These are phyloP conservation scores for Ifrita kowaldi DNA, from an alignment of 2,113 vertebrate genomes.

Conservation along the genomic window DNA sequence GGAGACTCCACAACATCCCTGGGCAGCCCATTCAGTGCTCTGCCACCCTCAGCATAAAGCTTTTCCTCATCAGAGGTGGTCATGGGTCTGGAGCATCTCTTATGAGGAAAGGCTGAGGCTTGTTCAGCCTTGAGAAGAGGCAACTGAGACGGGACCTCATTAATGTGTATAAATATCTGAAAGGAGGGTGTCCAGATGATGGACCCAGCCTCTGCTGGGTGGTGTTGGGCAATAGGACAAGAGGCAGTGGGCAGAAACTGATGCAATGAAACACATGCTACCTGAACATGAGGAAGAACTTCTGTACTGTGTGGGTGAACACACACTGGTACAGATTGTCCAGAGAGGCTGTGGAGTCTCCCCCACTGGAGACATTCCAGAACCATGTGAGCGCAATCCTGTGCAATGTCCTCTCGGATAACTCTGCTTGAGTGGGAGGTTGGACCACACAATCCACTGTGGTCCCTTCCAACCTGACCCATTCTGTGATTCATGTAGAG, in stretches of 20 bases:
- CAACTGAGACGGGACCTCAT: not conserved
- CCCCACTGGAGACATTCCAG: not conserved
- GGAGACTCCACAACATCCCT: not conserved
- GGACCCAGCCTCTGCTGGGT: not conserved
- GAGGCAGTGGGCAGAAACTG: not conserved
- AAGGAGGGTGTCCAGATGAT: not conserved
- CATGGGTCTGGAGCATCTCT: not conserved
- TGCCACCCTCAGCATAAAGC: not conserved
- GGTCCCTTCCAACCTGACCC: not conserved
- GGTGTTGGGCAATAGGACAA: not conserved
- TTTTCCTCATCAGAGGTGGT: not conserved
- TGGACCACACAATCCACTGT: not conserved
- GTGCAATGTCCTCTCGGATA: not conserved
- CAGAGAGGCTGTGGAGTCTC: not conserved
- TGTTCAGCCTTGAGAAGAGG: not conserved
- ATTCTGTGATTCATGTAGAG: not conserved
- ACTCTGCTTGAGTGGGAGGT: not conserved
- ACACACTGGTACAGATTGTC: accelerated
- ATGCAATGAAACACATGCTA: not conserved
- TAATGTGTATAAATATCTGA: not conserved
- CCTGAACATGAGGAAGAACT: not conserved
- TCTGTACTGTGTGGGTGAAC: not conserved
- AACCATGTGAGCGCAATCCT: not conserved
- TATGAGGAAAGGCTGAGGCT: not conserved
- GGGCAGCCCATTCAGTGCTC: not conserved